These are phyloP conservation scores for Cinclus mexicanus DNA, from an alignment of 2,113 vertebrate species.

Conservation along the genomic window DNA sequence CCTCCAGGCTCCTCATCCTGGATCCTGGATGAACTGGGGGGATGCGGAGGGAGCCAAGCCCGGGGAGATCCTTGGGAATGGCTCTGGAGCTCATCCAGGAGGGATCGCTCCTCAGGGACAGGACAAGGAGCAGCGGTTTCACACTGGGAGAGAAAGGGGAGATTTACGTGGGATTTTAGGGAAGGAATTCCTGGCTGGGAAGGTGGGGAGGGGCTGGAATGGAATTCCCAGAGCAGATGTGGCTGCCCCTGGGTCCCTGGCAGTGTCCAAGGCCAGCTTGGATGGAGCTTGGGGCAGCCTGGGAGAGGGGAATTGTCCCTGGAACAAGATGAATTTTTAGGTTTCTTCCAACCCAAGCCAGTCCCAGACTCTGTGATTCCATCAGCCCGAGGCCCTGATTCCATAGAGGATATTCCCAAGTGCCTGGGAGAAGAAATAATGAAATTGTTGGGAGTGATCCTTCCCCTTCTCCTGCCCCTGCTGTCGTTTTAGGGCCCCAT, in stretches of 20 bases:
- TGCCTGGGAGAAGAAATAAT: not conserved
- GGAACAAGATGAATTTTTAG: not conserved
- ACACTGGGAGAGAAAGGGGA: not conserved
- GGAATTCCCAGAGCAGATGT: not conserved
- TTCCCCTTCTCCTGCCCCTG: not conserved
- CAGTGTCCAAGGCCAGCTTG: not conserved
- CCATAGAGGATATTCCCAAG: not conserved
- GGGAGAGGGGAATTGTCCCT: rapidly evolving
- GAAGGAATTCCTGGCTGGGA: not conserved
- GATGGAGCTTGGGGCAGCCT: not conserved
- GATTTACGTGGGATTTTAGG: not conserved
- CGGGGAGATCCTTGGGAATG: not conserved
- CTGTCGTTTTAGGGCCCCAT: not conserved
- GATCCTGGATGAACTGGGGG: not conserved
- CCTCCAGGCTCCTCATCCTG: not conserved
- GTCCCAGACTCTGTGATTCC: not conserved
- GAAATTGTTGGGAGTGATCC: not conserved
- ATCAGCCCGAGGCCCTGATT: not conserved
- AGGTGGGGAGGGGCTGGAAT: not conserved
- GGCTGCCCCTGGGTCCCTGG: not conserved
- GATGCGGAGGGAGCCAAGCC: not conserved
- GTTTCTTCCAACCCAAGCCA: not conserved
- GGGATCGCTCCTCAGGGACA: not conserved
- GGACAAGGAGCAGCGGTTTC: not conserved
- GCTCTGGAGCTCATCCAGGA: not conserved